Percentiles rank a stretch among this genome's conserved stretches.
phyloP scores from a whole-genome alignment of 2,113 vertebrate genomes.

The Irena cyanogastra region DNA sequence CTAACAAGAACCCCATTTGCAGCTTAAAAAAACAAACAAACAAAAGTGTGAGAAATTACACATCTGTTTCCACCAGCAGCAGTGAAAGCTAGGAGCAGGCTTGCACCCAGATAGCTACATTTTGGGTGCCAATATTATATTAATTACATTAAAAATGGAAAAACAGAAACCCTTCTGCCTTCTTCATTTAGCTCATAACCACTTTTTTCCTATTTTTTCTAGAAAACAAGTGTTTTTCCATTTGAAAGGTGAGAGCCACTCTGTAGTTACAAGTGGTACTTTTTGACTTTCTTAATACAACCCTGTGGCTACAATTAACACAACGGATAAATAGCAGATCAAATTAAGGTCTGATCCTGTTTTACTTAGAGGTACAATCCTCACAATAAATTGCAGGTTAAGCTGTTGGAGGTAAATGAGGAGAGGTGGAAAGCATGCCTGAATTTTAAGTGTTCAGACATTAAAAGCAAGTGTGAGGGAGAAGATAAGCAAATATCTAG shows the following conservation, averaged over 20 bases:
- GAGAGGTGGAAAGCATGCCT: background rate
- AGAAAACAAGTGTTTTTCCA: constrained; percentile 58
- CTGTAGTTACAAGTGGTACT: constrained; percentile 61
- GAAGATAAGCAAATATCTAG: background rate
- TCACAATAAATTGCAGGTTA: constrained; percentile 36
- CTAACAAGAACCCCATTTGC: constrained; percentile 41
- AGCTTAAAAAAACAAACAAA: constrained; percentile 46
- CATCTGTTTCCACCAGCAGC: constrained; percentile 15
- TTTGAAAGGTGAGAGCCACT: constrained; percentile 67
- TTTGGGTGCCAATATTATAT: constrained; percentile 34
- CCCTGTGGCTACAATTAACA: constrained; percentile 67
- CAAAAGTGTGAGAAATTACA: background rate
- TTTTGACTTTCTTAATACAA: constrained; percentile 66
- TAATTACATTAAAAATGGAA: constrained; percentile 62
- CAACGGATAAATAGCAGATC: constrained; percentile 53
- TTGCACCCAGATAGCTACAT: constrained; percentile 24
- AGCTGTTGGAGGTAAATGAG: constrained; percentile 44
- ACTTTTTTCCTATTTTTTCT: constrained; percentile 25
- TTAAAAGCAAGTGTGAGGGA: background rate
- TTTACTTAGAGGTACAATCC: constrained; percentile 23
- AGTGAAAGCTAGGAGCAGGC: background rate
- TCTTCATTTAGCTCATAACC: constrained; percentile 48
- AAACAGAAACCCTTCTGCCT: constrained; percentile 50
- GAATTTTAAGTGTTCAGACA: constrained; percentile 22
- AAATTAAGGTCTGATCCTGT: constrained; percentile 63